Percentiles rank a stretch among this genome's conserved stretches.
Conservation (phyloP, 2,113 vertebrate species). For the Aegypius monachus region DNA sequence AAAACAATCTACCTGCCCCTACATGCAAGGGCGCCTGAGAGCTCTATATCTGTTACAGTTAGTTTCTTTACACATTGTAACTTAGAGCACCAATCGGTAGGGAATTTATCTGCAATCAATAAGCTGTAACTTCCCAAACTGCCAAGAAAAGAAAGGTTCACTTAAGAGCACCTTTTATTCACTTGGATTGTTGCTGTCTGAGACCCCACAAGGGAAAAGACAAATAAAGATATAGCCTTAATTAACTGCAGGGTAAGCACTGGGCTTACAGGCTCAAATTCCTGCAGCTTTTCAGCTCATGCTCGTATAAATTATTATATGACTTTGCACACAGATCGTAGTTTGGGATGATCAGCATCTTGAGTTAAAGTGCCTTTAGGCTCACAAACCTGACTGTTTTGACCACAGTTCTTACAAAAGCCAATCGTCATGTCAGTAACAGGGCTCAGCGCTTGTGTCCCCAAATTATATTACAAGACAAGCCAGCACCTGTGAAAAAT, state of each 20-base stretch:
- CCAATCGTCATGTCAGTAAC: background rate
- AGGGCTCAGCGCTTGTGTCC: background rate
- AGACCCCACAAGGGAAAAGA: background rate
- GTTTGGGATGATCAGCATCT: background rate
- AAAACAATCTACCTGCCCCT: background rate
- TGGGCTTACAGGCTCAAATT: background rate
- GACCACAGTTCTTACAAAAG: background rate
- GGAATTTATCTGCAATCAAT: background rate
- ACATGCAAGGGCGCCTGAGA: background rate
- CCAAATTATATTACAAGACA: background rate
- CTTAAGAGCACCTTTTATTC: background rate
- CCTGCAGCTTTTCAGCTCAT: background rate
- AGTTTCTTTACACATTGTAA: background rate
- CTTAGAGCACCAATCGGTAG: background rate
- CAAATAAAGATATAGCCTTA: conserved; percentile 24
- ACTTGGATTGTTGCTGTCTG: background rate
- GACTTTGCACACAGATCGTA: background rate
- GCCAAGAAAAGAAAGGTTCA: background rate
- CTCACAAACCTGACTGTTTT: background rate
- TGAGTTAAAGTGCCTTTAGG: background rate
- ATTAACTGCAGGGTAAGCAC: background rate
- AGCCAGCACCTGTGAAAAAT: background rate
- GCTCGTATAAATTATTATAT: background rate
- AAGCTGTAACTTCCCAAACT: background rate
- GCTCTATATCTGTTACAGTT: background rate